These are phyloP conservation scores for Micronycteris hirsuta DNA, from an alignment of 2,113 vertebrate genomes.

Conservation along the genomic window DNA sequence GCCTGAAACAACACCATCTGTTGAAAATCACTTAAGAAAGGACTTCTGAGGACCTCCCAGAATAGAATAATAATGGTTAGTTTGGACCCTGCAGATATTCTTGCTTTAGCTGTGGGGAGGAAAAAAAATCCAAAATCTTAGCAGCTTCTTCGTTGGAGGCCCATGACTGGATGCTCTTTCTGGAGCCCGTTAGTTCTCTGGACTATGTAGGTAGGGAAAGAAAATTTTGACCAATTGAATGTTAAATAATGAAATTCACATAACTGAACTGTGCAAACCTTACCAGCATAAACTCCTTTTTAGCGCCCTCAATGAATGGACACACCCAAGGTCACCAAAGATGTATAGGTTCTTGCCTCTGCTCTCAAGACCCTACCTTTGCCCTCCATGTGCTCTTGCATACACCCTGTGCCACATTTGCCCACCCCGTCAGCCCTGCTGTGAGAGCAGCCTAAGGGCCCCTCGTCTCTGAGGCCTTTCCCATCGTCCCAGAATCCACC, in stretches of 20 bases:
- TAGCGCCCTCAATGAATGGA: not conserved
- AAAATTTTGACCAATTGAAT: not conserved
- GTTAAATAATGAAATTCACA: not conserved
- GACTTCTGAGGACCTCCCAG: not conserved
- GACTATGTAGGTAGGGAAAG: not conserved
- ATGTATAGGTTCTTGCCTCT: accelerated
- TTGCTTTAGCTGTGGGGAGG: not conserved
- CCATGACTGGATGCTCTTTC: not conserved
- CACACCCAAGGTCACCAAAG: not conserved
- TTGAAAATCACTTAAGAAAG: not conserved
- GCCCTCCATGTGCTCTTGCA: no score
- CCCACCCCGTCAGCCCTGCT: not conserved
- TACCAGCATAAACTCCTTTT: not conserved
- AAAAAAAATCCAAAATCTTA: not conserved
- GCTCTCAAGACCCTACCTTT: not conserved
- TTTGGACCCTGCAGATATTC: not conserved
- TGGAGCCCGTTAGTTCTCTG: not conserved
- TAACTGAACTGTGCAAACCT: not conserved
- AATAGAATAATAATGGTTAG: not conserved
- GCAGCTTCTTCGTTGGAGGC: not conserved
- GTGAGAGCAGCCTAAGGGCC: not conserved
- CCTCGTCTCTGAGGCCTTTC: not conserved
- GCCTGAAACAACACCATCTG: not conserved
- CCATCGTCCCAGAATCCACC: accelerated
- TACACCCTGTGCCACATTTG: accelerated